Evolutionary conservation across 2,888 invertebrate genomes (phyloP).

Genomic region (Pardosa pseudoannulata): DNA sequence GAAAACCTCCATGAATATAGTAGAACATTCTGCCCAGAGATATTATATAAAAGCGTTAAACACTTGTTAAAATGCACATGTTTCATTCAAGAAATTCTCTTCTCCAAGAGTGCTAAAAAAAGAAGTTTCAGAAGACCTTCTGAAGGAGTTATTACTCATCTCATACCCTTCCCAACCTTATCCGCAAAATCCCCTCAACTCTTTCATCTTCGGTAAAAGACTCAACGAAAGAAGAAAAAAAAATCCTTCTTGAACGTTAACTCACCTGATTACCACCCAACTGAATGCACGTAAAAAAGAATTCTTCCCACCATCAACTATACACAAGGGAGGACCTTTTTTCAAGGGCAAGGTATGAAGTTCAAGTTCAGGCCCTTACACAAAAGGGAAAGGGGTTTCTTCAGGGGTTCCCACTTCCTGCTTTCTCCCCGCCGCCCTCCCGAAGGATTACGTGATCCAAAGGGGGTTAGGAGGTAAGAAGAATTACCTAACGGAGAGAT

Average conservation of each 20-base stretch:
- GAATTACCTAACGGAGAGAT: background rate
- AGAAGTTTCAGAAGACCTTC: too few relatives aligned
- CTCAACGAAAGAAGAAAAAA: background rate
- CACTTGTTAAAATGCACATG: too few relatives aligned
- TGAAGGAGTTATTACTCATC: background rate
- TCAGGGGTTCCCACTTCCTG: constrained; percentile 4
- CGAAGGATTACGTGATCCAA: background rate
- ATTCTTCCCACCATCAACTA: constrained; percentile 5
- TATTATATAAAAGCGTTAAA: too few relatives aligned
- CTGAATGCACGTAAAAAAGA: background rate
- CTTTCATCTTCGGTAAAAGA: too few relatives aligned
- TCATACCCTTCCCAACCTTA: background rate
- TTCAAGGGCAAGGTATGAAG: constrained; percentile 62
- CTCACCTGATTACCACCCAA: background rate
- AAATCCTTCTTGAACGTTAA: background rate
- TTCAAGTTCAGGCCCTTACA: constrained; percentile 58
- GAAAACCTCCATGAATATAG: too few relatives aligned
- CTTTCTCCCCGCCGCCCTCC: background rate
- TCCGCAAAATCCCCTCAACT: background rate
- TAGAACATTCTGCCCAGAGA: too few relatives aligned
- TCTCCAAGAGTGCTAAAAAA: too few relatives aligned
- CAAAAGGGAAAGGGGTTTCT: constrained; percentile 37
- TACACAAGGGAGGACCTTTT: background rate
- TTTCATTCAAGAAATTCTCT: too few relatives aligned
- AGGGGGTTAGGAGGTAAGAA: background rate